phyloP scores from a whole-genome alignment of 2,888 invertebrate species.

The Ophion obscuratus region DNA sequence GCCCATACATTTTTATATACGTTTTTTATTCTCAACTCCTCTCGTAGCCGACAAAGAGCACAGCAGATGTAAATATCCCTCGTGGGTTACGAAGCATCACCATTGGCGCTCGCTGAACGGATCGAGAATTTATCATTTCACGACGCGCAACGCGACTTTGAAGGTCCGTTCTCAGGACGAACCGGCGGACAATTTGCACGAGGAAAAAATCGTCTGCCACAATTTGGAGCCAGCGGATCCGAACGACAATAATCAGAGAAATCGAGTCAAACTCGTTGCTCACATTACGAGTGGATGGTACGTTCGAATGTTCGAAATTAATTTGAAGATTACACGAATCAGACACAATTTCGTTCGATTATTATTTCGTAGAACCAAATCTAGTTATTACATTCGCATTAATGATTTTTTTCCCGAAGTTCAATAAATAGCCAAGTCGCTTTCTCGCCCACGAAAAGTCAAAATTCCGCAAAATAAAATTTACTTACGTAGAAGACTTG shows the following conservation, averaged over 20 bases:
- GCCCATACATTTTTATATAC: slow-evolving; percentile 23
- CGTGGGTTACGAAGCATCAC: slow-evolving; percentile 92
- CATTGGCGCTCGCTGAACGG: slow-evolving; percentile 93
- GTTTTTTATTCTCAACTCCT: slow-evolving; percentile 55
- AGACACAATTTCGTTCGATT: no score
- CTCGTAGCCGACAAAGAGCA: slow-evolving; percentile 89
- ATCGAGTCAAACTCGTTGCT: slow-evolving; percentile 89
- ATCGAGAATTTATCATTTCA: slow-evolving; percentile 89
- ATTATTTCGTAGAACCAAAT: no score
- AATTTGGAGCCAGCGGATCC: slow-evolving; percentile 78
- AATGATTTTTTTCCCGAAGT: not conserved
- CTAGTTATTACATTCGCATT: not conserved
- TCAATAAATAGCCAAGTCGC: not conserved
- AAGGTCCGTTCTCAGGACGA: slow-evolving; percentile 83
- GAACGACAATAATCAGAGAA: slow-evolving; percentile 78
- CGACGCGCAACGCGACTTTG: slow-evolving; percentile 90
- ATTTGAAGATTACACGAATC: no score
- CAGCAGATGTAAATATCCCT: slow-evolving; percentile 91
- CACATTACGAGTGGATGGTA: slow-evolving; percentile 92
- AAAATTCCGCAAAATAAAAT: not conserved
- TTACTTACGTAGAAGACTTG: no score
- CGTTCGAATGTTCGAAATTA: slow-evolving; percentile 76
- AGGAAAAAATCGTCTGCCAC: slow-evolving; percentile 82
- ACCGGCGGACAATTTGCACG: slow-evolving; percentile 77
- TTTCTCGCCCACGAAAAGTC: not conserved